phyloP scores from a whole-genome alignment of 2,888 invertebrate genomes.

The Papilio protenor region DNA sequence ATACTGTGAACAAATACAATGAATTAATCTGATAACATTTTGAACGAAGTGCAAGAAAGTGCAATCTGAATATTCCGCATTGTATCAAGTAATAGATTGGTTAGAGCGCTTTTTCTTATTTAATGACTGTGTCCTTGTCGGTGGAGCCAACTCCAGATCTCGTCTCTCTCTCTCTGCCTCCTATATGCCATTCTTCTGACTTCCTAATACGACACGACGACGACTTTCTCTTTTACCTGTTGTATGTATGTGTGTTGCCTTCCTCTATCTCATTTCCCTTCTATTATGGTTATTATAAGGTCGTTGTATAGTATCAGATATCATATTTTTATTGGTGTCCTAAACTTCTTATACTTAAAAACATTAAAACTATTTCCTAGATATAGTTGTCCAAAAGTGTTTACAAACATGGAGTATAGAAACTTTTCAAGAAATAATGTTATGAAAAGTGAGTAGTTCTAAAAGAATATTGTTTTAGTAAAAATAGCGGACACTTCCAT shows the following conservation, averaged over 20 bases:
- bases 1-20: background rate
- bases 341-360: background rate
- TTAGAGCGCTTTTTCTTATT: background rate
- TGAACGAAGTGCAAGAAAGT: background rate
- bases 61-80: background rate
- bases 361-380: background rate
- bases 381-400: background rate
- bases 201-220: too few species aligned
- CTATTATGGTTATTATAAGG: too few species aligned
- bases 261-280: too few species aligned
- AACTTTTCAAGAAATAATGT: background rate
- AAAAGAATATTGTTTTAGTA: slow-evolving; percentile 23
- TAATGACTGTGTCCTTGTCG: too few species aligned
- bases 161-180: too few species aligned
- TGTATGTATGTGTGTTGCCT: too few species aligned
- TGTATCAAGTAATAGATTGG: background rate
- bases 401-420: background rate
- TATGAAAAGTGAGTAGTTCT: slow-evolving; percentile 18
- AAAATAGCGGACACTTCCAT: slow-evolving; percentile 57
- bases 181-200: too few species aligned
- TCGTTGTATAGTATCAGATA: too few species aligned
- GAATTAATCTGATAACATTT: background rate
- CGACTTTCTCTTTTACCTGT: too few species aligned
- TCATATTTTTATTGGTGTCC: background rate
- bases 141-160: too few species aligned